These are phyloP conservation scores for Brotogeris chrysoptera DNA, from an alignment of 2,797 vertebrate species.

Conservation along the genomic window DNA sequence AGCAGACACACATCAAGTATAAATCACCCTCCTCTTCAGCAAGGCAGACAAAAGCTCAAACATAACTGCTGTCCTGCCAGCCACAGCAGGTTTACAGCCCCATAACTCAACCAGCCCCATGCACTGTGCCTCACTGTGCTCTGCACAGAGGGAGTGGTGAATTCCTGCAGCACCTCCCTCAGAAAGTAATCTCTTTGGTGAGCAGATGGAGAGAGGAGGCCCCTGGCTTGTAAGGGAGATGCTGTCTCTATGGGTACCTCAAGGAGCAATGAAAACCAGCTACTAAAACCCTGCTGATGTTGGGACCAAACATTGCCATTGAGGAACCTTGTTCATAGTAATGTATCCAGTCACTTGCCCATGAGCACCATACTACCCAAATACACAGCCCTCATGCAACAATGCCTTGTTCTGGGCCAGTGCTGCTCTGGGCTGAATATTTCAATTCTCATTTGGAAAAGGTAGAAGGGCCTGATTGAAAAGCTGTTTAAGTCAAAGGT, in stretches of 20 bases:
- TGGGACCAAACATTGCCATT: not conserved
- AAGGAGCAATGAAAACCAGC: not conserved
- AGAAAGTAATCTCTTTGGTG: not conserved
- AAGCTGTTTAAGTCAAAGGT: not conserved
- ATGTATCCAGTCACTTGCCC: not conserved
- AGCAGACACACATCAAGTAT: not conserved
- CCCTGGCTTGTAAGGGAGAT: not conserved
- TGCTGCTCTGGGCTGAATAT: not conserved
- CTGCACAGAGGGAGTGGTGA: not conserved
- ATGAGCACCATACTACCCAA: not conserved
- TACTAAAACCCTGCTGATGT: not conserved
- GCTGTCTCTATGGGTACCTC: not conserved
- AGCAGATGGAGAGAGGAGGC: not conserved
- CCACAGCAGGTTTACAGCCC: not conserved
- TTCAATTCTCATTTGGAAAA: not conserved
- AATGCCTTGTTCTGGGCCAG: not conserved
- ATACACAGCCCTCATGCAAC: not conserved
- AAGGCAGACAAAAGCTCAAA: not conserved
- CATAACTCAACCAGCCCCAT: not conserved
- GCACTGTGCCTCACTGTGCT: not conserved
- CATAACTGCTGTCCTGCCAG: not conserved
- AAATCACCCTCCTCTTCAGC: not conserved
- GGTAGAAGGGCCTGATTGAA: not conserved
- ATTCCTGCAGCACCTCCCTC: not conserved
- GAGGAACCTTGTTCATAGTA: not conserved